These are phyloP conservation scores for Poeciliopsis occidentalis DNA, from an alignment of 2,113 vertebrate genomes.

Conservation along the genomic window DNA sequence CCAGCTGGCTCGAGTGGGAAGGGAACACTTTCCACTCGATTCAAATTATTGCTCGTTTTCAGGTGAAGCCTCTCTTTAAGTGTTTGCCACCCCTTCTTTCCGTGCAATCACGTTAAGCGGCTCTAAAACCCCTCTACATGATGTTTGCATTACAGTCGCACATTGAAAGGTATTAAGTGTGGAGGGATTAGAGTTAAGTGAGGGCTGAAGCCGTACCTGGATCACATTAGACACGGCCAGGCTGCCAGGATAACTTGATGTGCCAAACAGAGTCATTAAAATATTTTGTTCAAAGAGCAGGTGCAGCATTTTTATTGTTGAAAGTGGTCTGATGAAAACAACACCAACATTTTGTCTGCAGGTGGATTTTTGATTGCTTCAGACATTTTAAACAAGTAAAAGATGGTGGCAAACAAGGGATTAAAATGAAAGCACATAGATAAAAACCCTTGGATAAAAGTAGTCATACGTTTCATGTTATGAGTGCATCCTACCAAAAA, in stretches of 20 bases:
- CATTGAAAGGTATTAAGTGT: conserved; percentile 56
- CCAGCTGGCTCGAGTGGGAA: conserved; percentile 17
- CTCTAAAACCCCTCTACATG: conserved; percentile 46
- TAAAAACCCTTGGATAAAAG: background rate
- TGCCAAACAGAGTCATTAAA: conserved; percentile 36
- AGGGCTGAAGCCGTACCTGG: conserved; percentile 62
- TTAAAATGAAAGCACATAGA: background rate
- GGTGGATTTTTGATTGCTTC: conserved; percentile 3
- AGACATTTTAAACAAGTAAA: background rate
- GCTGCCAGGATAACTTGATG: conserved; percentile 43
- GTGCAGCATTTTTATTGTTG: conserved; percentile 27
- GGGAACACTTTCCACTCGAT: conserved; percentile 54
- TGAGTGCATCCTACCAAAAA: too few species aligned
- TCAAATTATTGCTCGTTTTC: conserved; percentile 61
- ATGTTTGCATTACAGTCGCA: conserved; percentile 66
- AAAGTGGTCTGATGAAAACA: conserved; percentile 15
- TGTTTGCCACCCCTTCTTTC: conserved; percentile 38
- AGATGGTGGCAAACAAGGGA: background rate
- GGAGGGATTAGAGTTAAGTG: conserved; percentile 64
- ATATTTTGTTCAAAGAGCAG: conserved; percentile 39
- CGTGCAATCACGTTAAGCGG: conserved; percentile 61
- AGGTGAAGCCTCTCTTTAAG: conserved; percentile 61
- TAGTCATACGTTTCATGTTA: background rate
- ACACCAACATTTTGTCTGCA: conserved; percentile 7
- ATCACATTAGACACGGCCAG: conserved; percentile 59